Percentiles rank a stretch among this genome's conserved stretches.
These are phyloP conservation scores for Subacronicta megacephala DNA, from an alignment of 2,888 invertebrate genomes.

Conservation along the genomic window DNA sequence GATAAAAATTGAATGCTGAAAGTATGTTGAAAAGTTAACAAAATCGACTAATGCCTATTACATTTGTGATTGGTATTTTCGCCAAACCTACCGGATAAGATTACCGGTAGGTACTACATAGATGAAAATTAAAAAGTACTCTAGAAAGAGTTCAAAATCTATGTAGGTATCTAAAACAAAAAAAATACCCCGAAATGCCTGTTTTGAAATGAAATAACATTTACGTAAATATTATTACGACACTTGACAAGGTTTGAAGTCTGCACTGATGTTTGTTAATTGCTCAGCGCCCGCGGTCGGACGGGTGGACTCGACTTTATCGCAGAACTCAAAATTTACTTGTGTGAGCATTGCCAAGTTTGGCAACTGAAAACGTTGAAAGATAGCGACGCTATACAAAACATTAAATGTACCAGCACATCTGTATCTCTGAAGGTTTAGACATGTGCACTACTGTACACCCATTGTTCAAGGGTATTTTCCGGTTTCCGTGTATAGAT, in stretches of 20 bases:
- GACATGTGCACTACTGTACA: too few relatives aligned
- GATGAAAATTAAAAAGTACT: slow-evolving; percentile 5
- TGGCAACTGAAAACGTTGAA: slow-evolving; percentile 18
- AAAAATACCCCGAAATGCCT: too few relatives aligned
- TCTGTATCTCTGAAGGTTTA: too few relatives aligned
- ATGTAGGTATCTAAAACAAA: too few relatives aligned
- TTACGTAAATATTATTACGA: slow-evolving; percentile 37
- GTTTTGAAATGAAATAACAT: slow-evolving; percentile 22
- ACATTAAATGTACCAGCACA: too few relatives aligned
- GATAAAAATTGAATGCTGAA: slow-evolving; percentile 9
- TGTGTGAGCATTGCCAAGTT: slow-evolving; percentile 35
- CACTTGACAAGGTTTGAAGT: slow-evolving; percentile 39
- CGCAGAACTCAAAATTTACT: slow-evolving; percentile 39
- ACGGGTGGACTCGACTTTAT: slow-evolving; percentile 24
- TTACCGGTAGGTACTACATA: too few relatives aligned
- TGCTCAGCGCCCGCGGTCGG: slow-evolving; percentile 30
- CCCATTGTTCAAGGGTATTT: too few relatives aligned
- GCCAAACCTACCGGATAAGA: slow-evolving; percentile 38
- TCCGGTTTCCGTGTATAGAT: too few relatives aligned
- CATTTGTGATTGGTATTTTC: slow-evolving; percentile 23
- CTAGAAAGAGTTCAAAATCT: too few relatives aligned
- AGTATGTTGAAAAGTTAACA: slow-evolving; percentile 16
- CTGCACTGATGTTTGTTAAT: slow-evolving; percentile 47
- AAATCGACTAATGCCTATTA: neutral
- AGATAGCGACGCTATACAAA: slow-evolving; percentile 21